phyloP scores from a whole-genome alignment of 1,140 invertebrate genomes.

The Drosophila bocki region DNA sequence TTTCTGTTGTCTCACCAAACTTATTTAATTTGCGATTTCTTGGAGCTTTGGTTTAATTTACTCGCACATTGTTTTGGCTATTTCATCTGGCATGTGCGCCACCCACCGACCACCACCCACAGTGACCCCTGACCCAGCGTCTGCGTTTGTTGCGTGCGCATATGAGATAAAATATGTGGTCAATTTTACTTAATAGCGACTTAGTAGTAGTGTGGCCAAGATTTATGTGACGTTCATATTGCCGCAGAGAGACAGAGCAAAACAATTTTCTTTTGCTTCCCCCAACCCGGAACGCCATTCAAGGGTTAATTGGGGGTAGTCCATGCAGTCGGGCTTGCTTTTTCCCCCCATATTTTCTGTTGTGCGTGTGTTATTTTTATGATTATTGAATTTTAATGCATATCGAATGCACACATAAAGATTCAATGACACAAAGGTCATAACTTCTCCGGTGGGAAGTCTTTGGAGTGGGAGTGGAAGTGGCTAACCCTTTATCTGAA shows the following conservation, averaged over 20 bases:
- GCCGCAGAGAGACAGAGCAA: conserved; percentile 37
- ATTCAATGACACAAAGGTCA: conserved; percentile 72
- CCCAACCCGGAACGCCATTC: conserved; percentile 16
- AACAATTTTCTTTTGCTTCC: conserved; percentile 35
- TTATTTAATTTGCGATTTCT: conserved; percentile 34
- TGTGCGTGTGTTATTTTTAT: conserved; percentile 69
- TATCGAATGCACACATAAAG: conserved; percentile 72
- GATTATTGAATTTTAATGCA: conserved; percentile 84
- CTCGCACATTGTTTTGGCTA: conserved; percentile 36
- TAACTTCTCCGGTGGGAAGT: conserved; percentile 27
- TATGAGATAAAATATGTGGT: conserved; percentile 82
- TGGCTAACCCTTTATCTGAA: conserved; percentile 41
- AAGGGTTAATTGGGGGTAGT: conserved; percentile 64
- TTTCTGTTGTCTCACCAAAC: neutral
- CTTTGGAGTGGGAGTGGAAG: neutral
- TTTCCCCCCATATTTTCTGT: conserved; percentile 26
- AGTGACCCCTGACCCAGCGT: neutral
- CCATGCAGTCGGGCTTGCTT: neutral
- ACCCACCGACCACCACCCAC: conserved; percentile 5
- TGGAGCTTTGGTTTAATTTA: conserved; percentile 47
- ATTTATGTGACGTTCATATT: conserved; percentile 84
- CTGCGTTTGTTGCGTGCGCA: conserved; percentile 63
- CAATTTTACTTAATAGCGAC: conserved; percentile 83
- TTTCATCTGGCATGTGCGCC: neutral
- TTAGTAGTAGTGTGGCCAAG: conserved; percentile 80